Evolutionary conservation across 1,140 invertebrate genomes (phyloP), one percentile per base, ranked within the genome.

Genomic region (Aphaenogaster floridana): DNA sequence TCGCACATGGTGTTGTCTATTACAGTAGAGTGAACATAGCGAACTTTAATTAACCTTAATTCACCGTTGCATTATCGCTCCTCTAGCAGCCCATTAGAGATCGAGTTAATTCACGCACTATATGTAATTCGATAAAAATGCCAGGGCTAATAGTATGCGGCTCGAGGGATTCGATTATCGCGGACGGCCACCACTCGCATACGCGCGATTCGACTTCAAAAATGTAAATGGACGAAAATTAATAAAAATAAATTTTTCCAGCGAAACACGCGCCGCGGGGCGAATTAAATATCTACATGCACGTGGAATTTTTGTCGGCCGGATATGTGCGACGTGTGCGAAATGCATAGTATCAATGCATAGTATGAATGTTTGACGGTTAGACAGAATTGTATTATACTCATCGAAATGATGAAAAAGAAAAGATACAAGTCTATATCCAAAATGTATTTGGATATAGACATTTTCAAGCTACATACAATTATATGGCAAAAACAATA

Each of bases 211-310:
- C 45, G 28, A 76, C 80, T 84, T 76, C 80, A 34, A 84, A 84
- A 84, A 84, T 84, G 69, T 84, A 84, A 84, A 84, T 84, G 80
- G 80, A 84, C 17, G 34, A 71, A 61, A 84, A 84, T 84, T 84
- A 84, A 83, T 83, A 83, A 83, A 83, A 83, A 61, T 83, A 83
- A 54, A 84, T 84, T 84, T 84, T 84, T 74, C 28, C 69, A 3
- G 1, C n/a, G 63, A 68, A 79, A 64, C 63, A 50, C 63, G 71
- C 45, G 36, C 34, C 28, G 28, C 17, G 13, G 42, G 68, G 34
- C n/a, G 80, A 84, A 84, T 84, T 84, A 84, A 84, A 76, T 74
- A 17, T 84, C 69, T 61, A 84, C 57, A 84, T 57, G 80, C 54
- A 84, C 15, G 69, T 45, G 13, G 69, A 84, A 84, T 84, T 84